Percentiles rank a stretch among this genome's conserved stretches.
Conservation (phyloP, 2,888 invertebrate species). For the Brachypalpus laphriformis region DNA sequence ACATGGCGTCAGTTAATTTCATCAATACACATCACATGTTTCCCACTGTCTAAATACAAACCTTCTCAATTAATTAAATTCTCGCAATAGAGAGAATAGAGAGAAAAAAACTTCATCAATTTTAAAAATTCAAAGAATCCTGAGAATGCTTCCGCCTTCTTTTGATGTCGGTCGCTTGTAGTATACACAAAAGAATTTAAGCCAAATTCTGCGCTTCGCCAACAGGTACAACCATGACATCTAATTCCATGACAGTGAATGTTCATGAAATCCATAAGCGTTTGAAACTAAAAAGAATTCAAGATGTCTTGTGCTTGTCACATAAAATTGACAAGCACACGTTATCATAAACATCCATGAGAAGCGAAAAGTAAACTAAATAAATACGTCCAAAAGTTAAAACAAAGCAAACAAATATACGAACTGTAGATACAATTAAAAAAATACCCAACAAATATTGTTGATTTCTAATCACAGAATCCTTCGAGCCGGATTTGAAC, state of each 20-base stretch:
- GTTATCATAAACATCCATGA: not conserved
- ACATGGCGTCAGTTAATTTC: conserved; percentile 14
- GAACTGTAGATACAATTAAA: too few relatives aligned
- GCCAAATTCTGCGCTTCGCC: conserved; percentile 43
- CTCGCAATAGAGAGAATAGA: not conserved
- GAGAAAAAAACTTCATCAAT: conserved; percentile 14
- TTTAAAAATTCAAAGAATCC: conserved; percentile 35
- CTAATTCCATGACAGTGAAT: conserved; percentile 42
- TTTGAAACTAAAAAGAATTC: conserved; percentile 6
- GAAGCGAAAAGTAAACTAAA: not conserved
- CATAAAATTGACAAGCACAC: not conserved
- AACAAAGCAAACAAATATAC: conserved; percentile 3
- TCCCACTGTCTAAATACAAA: not conserved
- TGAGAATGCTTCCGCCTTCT: conserved; percentile 58
- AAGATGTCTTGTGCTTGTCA: not conserved
- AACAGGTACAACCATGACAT: conserved; percentile 44
- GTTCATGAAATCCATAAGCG: conserved; percentile 12
- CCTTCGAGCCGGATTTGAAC: conserved; percentile 88
- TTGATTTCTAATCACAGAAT: too few relatives aligned
- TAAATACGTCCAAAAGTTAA: not conserved
- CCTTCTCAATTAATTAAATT: not conserved
- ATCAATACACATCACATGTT: conserved; percentile 21
- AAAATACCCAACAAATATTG: not conserved
- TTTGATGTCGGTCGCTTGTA: conserved; percentile 63
- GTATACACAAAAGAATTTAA: conserved; percentile 1